Conservation (phyloP, 1,140 invertebrate genomes). For the Drosophila ficusphila region DNA sequence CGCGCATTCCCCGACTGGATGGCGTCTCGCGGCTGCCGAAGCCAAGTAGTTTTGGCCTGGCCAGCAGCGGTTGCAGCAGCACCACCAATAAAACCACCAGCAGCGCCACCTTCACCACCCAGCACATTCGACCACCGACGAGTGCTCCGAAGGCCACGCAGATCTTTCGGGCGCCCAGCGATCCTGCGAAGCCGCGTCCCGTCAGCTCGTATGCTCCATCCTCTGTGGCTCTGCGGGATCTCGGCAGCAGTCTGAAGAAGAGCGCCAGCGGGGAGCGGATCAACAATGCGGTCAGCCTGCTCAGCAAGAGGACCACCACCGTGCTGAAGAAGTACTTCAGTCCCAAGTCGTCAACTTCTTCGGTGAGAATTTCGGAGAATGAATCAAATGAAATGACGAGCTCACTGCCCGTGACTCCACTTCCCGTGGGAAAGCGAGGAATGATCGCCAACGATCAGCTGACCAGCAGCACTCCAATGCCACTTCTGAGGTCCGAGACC, state of each 20-base stretch:
- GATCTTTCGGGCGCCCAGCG: conserved; percentile 56
- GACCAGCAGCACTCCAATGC: conserved; percentile 58
- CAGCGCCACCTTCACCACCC: conserved; percentile 20
- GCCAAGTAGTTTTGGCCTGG: conserved; percentile 55
- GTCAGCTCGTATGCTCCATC: conserved; percentile 53
- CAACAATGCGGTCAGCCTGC: conserved; percentile 61
- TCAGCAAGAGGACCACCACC: conserved; percentile 62
- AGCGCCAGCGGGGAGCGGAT: conserved; percentile 71
- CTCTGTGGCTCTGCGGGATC: conserved; percentile 43
- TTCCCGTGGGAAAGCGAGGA: conserved; percentile 38
- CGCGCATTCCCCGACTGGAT: conserved; percentile 77
- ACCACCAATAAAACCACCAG: conserved; percentile 1
- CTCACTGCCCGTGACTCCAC: conserved; percentile 57
- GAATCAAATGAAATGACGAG: conserved; percentile 46
- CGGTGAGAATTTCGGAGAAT: too few species aligned
- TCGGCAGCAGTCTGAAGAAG: conserved; percentile 62
- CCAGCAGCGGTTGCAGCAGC: conserved; percentile 5
- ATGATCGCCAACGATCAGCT: conserved; percentile 23
- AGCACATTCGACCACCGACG: conserved; percentile 66
- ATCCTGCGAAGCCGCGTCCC: conserved; percentile 41
- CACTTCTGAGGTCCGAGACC: conserved; percentile 72
- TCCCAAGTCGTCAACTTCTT: conserved; percentile 21
- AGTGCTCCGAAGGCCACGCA: conserved; percentile 48
- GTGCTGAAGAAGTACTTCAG: conserved; percentile 64
- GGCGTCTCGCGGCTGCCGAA: conserved; percentile 71